These are phyloP conservation scores for Sabatieria punctata DNA, from an alignment of 2,888 invertebrate species.

Conservation along the genomic window DNA sequence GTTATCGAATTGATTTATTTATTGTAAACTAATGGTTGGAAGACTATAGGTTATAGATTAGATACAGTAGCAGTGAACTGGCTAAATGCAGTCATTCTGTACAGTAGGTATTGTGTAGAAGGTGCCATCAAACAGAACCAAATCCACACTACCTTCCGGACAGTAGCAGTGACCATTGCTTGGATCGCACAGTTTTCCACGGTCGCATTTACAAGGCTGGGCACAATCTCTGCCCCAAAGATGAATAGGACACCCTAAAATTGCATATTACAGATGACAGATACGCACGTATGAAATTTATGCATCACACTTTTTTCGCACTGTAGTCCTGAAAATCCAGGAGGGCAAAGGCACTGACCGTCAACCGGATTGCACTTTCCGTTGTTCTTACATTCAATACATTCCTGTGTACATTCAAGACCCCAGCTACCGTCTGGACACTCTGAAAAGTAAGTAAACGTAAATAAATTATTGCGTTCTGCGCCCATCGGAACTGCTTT, in stretches of 20 bases:
- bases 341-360: slow-evolving; percentile 8
- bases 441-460: slow-evolving; percentile 1
- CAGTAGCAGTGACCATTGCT: neutral
- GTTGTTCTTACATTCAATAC: neutral
- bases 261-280: too few relatives aligned
- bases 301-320: slow-evolving; percentile 2
- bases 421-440: slow-evolving; percentile 1
- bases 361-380: slow-evolving; percentile 1
- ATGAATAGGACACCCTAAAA: neutral
- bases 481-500: too few relatives aligned
- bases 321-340: slow-evolving; percentile 3
- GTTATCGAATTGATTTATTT: too few relatives aligned
- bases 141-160: neutral
- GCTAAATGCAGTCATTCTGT: too few relatives aligned
- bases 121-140: too few relatives aligned
- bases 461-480: slow-evolving; percentile 3
- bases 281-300: too few relatives aligned
- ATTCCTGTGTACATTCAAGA: neutral
- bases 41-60: too few relatives aligned
- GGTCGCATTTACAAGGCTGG: neutral
- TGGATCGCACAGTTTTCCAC: neutral
- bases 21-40: too few relatives aligned
- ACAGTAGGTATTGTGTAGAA: too few relatives aligned
- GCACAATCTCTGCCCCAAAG: neutral
- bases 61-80: too few relatives aligned